phyloP scores from a whole-genome alignment of 2,113 vertebrate genomes.

The Lepisosteus oculatus region DNA sequence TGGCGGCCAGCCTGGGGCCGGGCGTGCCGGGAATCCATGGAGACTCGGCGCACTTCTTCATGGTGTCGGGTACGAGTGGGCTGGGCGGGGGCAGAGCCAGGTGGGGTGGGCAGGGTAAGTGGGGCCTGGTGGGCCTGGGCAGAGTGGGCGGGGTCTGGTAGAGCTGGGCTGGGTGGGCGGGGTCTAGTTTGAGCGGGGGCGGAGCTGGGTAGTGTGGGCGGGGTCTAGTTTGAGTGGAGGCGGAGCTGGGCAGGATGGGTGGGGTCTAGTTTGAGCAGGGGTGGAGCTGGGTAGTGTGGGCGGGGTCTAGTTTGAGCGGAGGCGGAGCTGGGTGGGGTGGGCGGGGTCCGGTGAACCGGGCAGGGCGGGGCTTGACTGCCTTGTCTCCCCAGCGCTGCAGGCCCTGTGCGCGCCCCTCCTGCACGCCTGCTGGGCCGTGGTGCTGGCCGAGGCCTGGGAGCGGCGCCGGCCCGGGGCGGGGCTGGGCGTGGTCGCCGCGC shows the following conservation, averaged over 20 bases:
- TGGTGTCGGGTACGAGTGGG: slow-evolving; percentile 64
- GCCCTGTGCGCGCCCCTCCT: slow-evolving; percentile 68
- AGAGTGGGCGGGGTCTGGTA: not conserved
- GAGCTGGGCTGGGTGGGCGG: too few species aligned
- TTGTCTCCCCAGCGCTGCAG: slow-evolving; percentile 54
- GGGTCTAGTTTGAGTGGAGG: not conserved
- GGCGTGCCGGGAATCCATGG: slow-evolving; percentile 71
- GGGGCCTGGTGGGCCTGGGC: not conserved
- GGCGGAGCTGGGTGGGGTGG: too few species aligned
- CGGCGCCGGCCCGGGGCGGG: slow-evolving; percentile 47
- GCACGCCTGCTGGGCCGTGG: slow-evolving; percentile 73
- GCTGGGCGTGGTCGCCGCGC: slow-evolving; percentile 60
- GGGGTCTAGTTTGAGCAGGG: not conserved
- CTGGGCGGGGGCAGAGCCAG: too few species aligned
- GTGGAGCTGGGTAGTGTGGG: too few species aligned
- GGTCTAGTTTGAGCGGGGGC: not conserved
- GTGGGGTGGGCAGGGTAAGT: not conserved
- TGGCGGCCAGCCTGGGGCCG: slow-evolving; percentile 64
- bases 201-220: too few species aligned
- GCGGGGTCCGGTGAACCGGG: not conserved
- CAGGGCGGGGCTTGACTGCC: not conserved
- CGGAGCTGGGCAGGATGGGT: not conserved
- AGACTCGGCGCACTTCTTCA: slow-evolving; percentile 69
- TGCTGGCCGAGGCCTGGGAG: slow-evolving; percentile 73
- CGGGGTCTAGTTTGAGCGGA: not conserved